phyloP scores from a whole-genome alignment of 2,888 invertebrate genomes.

The Danaus chrysippus region DNA sequence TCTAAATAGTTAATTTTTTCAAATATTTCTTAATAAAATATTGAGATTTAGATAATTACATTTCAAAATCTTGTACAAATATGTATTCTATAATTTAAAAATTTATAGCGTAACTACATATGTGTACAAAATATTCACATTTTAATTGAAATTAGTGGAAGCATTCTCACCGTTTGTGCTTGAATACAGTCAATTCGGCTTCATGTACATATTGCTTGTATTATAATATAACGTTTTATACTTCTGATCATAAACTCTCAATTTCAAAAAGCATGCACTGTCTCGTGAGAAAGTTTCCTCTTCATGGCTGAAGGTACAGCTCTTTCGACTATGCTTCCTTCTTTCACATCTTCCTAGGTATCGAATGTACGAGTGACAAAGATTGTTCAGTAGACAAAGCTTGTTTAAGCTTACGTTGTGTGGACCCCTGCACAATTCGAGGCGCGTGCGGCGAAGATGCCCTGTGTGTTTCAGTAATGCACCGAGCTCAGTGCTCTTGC shows the following conservation, averaged over 20 bases:
- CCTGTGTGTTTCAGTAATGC: conserved; percentile 90
- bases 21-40: too few relatives aligned
- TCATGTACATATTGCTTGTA: conserved; percentile 83
- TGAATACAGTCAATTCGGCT: conserved; percentile 76
- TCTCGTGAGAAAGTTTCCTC: conserved; percentile 90
- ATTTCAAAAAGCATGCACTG: conserved; percentile 82
- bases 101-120: conserved; percentile 28
- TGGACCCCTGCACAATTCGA: conserved; percentile 93
- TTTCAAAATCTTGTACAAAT: conserved; percentile 27
- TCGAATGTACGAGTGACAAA: conserved; percentile 93
- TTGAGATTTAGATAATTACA: too few relatives aligned
- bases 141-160: conserved; percentile 68
- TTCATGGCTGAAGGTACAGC: conserved; percentile 93
- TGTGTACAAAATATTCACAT: conserved; percentile 44
- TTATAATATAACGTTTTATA: conserved; percentile 75
- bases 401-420: conserved; percentile 93
- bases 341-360: conserved; percentile 83
- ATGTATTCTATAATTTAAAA: conserved; percentile 25
- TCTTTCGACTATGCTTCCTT: conserved; percentile 83
- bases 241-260: conserved; percentile 76
- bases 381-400: conserved; percentile 95
- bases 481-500: conserved; percentile 92
- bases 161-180: conserved; percentile 81
- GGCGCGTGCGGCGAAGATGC: conserved; percentile 95
- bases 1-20: too few relatives aligned